Percentiles rank a stretch among this genome's conserved stretches.
Evolutionary conservation across 2,888 invertebrate species (phyloP).

Genomic region (Balanococcus diminutus): DNA sequence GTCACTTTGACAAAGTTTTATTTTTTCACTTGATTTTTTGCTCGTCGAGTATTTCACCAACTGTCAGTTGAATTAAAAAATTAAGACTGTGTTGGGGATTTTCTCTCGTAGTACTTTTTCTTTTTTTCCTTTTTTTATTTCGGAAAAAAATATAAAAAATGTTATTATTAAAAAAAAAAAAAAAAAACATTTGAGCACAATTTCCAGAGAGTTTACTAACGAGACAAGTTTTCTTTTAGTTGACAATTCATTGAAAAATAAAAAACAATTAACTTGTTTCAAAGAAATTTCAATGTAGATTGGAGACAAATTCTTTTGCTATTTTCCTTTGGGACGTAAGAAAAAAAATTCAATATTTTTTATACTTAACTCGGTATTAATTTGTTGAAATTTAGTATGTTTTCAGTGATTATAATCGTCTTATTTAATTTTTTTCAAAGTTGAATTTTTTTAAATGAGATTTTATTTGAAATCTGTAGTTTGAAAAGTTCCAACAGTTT

Average conservation of each 20-base stretch:
- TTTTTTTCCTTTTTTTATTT: not conserved
- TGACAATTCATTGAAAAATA: not conserved
- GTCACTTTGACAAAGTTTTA: too few relatives aligned
- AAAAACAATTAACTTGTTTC: not conserved
- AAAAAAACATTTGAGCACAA: not conserved
- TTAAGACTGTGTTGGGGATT: not conserved
- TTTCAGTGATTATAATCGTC: too few relatives aligned
- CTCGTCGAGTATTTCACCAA: not conserved
- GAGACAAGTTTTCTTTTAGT: not conserved
- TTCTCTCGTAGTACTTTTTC: not conserved
- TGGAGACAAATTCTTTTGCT: not conserved
- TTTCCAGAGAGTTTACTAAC: not conserved
- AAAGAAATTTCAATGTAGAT: constrained; percentile 7
- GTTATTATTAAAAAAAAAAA: not conserved
- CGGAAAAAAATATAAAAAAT: not conserved
- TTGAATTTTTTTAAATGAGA: too few relatives aligned
- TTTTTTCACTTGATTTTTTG: not conserved
- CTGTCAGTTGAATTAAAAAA: constrained; percentile 18
- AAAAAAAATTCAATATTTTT: too few relatives aligned
- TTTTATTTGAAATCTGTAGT: too few relatives aligned
- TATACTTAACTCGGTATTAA: too few relatives aligned
- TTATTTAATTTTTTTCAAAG: too few relatives aligned
- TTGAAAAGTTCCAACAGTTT: too few relatives aligned
- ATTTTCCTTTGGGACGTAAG: not conserved
- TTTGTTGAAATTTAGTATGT: too few relatives aligned